phyloP scores from a whole-genome alignment of 1,140 invertebrate genomes.

The Drosophila nasuta region DNA sequence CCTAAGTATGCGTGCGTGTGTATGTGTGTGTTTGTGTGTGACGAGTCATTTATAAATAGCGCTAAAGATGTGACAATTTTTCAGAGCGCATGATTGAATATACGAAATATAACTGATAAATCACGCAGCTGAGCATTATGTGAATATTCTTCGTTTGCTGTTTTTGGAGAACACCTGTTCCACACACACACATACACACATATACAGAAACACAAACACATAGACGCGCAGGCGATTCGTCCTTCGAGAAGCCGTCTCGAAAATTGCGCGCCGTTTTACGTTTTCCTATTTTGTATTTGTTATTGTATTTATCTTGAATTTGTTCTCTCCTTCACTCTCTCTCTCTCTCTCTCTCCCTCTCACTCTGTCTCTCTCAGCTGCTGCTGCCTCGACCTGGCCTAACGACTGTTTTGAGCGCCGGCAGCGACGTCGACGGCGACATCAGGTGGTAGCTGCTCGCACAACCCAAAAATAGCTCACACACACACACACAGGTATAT shows the following conservation, averaged over 20 bases:
- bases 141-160: neutral
- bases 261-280: slow-evolving; percentile 36
- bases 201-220: too few relatives aligned
- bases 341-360: too few relatives aligned
- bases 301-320: neutral
- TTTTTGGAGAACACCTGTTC: slow-evolving; percentile 22
- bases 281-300: neutral
- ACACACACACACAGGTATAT: neutral
- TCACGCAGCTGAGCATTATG: slow-evolving; percentile 23
- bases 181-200: slow-evolving; percentile 1
- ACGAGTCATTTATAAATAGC: slow-evolving; percentile 65
- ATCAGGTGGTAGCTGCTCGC: slow-evolving; percentile 61
- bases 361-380: neutral
- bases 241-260: slow-evolving; percentile 26
- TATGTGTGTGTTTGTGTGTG: slow-evolving; percentile 43
- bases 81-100: slow-evolving; percentile 49
- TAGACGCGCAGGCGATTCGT: slow-evolving; percentile 8
- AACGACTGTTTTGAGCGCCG: slow-evolving; percentile 45
- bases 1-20: slow-evolving; percentile 7
- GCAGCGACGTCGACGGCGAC: slow-evolving; percentile 33
- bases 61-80: slow-evolving; percentile 48
- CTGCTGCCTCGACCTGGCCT: slow-evolving; percentile 60
- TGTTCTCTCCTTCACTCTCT: neutral
- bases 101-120: slow-evolving; percentile 41
- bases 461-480: slow-evolving; percentile 67